Evolutionary conservation across 92 coral and sea anemone genomes (phyloP).

Genomic region (Desmophyllum pertusum): DNA sequence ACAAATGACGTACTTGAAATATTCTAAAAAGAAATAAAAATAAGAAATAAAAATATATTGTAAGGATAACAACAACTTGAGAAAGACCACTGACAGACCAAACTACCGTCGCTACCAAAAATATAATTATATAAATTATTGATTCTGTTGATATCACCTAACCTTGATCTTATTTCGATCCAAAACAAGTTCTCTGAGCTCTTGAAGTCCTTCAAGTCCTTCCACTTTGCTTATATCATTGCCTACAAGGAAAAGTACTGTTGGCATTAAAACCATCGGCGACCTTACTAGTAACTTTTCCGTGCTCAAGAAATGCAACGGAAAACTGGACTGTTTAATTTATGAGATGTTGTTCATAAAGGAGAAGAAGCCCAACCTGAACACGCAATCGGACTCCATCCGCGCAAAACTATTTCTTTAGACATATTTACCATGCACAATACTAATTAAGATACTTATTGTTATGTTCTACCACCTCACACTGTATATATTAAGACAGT

Average conservation of each 20-base stretch:
- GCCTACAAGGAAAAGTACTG: conserved; percentile 48
- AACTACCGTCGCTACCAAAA: background rate
- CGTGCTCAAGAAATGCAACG: too few relatives aligned
- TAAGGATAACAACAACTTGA: background rate
- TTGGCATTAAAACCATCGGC: background rate
- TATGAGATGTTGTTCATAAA: too few relatives aligned
- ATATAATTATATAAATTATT: too few relatives aligned
- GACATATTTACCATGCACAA: too few relatives aligned
- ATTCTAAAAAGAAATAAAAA: conserved; percentile 39
- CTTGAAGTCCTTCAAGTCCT: conserved; percentile 84
- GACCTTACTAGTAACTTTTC: too few relatives aligned
- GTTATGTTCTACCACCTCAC: too few relatives aligned
- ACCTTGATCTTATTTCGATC: conserved; percentile 96
- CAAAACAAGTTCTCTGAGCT: conserved; percentile 89
- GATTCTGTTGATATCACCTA: background rate
- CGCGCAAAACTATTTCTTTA: too few relatives aligned
- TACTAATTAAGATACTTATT: too few relatives aligned
- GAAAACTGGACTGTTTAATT: too few relatives aligned
- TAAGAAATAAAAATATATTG: background rate
- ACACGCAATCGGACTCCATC: too few relatives aligned
- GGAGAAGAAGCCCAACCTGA: too few relatives aligned
- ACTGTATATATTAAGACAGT: too few relatives aligned
- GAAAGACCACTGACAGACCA: background rate
- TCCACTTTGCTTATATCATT: conserved; percentile 92
- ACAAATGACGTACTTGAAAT: conserved; percentile 76